Evolutionary conservation across 2,888 invertebrate genomes (phyloP), one percentile per base, ranked within the genome.

Genomic region (Apamea anceps): DNA sequence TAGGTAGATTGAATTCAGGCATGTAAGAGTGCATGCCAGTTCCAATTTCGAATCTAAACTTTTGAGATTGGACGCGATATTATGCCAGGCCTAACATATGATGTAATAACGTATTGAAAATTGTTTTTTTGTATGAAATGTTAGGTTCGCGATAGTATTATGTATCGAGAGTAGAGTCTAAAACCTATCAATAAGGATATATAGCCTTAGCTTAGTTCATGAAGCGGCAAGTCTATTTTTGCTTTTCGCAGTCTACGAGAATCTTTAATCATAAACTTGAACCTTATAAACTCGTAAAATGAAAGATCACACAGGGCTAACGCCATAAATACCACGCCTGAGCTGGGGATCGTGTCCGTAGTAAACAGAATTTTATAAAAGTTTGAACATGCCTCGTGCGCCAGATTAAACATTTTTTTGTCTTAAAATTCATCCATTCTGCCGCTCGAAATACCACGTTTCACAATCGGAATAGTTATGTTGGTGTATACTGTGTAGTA

Each of bases 11-110:
- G 74, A 72, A 80, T 85, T 85, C 51, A n/a, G n/a, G 32, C 54
- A 51, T 68, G 79, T 48, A n/a, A 72, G 72, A 79, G 25, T 75
- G 75, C n/a, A 66, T 51, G 72, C 63, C n/a, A 25, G 63, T 75
- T 80, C 48, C 85, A 81, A 83, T 83, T 83, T 75, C 75, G 4
- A 82, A 85, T 75, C 62, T 37, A 83, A 81, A 85, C 75, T 81
- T 84, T 68, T n/a, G 18, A 72, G 68, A 85, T 72, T 72, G 63
- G 32, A 84, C 6, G 12, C n/a, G 28, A 57, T 66, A 37, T 66
- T 32, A 32, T 45, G 57, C n/a, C 42, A 21, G 65, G 37, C 10
- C 63, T 74, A 65, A 73, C 2, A 42, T n/a, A 73, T 80, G 72
- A 65, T 65, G 32, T 72, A 63, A 65, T 80, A 72, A 48, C 48